Conservation (phyloP, 2,888 invertebrate species). For the Aleiodes leptofemur region DNA sequence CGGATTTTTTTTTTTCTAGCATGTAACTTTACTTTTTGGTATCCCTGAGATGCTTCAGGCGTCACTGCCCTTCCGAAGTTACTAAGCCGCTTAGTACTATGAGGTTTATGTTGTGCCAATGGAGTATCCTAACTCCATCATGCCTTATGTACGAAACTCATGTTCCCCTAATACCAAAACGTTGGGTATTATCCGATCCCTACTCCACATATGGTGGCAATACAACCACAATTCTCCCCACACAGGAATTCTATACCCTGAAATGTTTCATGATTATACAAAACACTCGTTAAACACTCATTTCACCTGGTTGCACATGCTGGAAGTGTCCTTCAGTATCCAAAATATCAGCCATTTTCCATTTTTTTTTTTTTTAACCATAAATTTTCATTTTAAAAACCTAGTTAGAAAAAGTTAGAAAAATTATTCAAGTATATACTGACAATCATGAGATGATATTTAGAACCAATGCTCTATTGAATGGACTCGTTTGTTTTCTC, state of each 20-base stretch:
- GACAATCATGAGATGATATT: no score
- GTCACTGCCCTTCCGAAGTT: slow-evolving; percentile 72
- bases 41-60: slow-evolving; percentile 68
- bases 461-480: no score
- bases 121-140: slow-evolving; percentile 69
- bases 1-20: not conserved
- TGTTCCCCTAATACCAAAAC: slow-evolving; percentile 50
- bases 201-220: slow-evolving; percentile 63
- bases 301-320: slow-evolving; percentile 19
- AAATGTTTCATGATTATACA: slow-evolving; percentile 17
- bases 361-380: not conserved
- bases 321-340: not conserved
- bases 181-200: slow-evolving; percentile 61
- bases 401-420: no score
- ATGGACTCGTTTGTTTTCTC: no score
- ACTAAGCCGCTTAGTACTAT: slow-evolving; percentile 74
- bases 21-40: slow-evolving; percentile 4
- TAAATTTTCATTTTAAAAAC: not conserved
- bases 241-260: not conserved
- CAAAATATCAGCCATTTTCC: not conserved
- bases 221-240: slow-evolving; percentile 44
- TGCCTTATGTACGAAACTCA: slow-evolving; percentile 60
- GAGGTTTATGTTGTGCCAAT: slow-evolving; percentile 73
- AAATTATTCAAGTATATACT: not conserved
- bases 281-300: slow-evolving; percentile 38